phyloP scores from a whole-genome alignment of 2,113 vertebrate species.

The Bos indicus region DNA sequence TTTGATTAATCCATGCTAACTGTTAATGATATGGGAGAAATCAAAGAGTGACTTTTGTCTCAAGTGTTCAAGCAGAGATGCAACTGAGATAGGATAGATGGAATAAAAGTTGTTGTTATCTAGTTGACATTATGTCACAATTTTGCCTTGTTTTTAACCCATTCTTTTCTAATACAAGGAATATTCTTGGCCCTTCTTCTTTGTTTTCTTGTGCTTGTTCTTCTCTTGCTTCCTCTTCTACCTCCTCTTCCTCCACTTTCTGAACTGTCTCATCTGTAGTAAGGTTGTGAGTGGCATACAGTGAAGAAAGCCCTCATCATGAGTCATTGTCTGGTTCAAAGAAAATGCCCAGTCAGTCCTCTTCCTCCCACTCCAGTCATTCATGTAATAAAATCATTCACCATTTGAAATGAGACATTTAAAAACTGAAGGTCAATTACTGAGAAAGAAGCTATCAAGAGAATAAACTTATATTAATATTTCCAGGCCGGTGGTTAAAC shows the following conservation, averaged over 20 bases:
- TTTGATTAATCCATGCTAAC: slow-evolving; percentile 71
- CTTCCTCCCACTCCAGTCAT: background rate
- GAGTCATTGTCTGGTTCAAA: background rate
- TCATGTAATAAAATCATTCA: background rate
- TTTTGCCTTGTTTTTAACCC: background rate
- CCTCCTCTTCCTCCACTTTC: background rate
- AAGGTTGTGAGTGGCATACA: background rate
- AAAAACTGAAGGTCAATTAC: background rate
- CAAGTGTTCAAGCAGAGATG: background rate
- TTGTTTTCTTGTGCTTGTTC: background rate
- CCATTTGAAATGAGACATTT: background rate
- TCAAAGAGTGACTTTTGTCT: slow-evolving; percentile 58
- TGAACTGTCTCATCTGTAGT: background rate
- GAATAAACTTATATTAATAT: background rate
- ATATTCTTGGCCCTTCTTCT: background rate
- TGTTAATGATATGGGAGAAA: slow-evolving; percentile 21
- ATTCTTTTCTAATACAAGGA: background rate
- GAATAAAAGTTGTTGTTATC: background rate
- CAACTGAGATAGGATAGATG: background rate
- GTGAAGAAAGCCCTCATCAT: background rate
- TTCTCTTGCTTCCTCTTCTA: background rate
- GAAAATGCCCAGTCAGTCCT: background rate
- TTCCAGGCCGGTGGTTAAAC: background rate
- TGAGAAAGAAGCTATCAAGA: background rate
- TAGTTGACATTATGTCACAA: background rate